Evolutionary conservation across 92 coral and sea anemone species (phyloP).

Genomic region (Palythoa grandiflora): DNA sequence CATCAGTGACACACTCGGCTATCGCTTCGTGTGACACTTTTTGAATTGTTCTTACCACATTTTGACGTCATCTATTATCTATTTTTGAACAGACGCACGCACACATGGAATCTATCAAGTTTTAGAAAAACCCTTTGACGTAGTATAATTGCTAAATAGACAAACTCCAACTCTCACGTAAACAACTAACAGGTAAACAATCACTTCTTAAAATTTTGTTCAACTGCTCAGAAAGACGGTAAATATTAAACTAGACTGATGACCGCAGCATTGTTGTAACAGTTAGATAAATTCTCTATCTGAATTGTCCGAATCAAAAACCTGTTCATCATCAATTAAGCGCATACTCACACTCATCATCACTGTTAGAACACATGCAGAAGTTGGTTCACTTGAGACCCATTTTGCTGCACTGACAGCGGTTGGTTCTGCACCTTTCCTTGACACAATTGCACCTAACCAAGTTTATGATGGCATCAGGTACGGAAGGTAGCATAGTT

Average conservation of each 20-base stretch:
- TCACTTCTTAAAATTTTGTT: neutral
- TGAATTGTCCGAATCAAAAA: too few species aligned
- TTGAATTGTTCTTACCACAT: too few species aligned
- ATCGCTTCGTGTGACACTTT: too few species aligned
- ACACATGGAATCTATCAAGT: too few species aligned
- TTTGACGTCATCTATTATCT: too few species aligned
- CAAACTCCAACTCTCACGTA: neutral
- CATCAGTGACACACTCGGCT: too few species aligned
- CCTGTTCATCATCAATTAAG: neutral
- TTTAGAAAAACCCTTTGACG: too few species aligned
- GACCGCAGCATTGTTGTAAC: too few species aligned
- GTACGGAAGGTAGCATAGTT: neutral
- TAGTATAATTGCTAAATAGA: neutral
- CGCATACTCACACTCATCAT: constrained; percentile 51
- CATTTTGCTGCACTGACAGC: constrained; percentile 69
- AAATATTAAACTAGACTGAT: neutral
- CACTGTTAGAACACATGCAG: constrained; percentile 70
- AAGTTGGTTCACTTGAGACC: constrained; percentile 61
- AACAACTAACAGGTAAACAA: neutral
- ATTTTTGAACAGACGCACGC: too few species aligned
- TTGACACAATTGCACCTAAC: neutral
- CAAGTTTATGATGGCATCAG: too few species aligned
- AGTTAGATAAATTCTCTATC: too few species aligned
- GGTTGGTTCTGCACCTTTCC: neutral
- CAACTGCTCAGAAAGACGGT: neutral